Base-by-base conservation (phyloP, 2,888 invertebrate species). In the Acholoe squamosa region DNA sequence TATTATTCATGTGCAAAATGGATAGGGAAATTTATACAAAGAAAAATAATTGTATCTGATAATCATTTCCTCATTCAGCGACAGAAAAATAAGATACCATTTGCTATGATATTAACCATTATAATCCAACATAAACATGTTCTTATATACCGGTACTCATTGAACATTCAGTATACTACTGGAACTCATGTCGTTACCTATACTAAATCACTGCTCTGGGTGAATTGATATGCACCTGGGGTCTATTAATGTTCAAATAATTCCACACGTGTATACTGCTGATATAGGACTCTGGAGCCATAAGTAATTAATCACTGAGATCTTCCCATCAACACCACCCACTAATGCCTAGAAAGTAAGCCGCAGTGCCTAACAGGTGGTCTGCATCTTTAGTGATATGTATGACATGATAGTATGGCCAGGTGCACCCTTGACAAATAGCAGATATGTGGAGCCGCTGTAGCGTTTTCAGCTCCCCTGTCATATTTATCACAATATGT, bases 301-400 rank as follows among this genome's bases (percentile, higher is more conserved):
- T 80, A 80, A 80, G 43, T 43, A 19, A 43, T 80, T 80, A 33
- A 80, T 80, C 80, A 80, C n/a, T 43, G n/a, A 43, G 25, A 80
- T 25, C 80, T 34, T 43, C 34, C 31, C 5, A 5, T 71, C 7
- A 0, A 14, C 71, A 28, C 61, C 71, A 71, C 71, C 25, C 12
- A 14, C 71, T 71, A 28, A 22, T 71, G 28, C 71, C 25, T 28
- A 71, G 71, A 71, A 71, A 71, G 71, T 71, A 71, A 71, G 71
- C 71, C 28, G n/a, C 25, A 28, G 28, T 71, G 25, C 71, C 71
- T 28, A 71, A 33, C 80, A 80, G 80, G 80, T 80, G 80, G 80
- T 43, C 34, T 33, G 80, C 80, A n/a, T 80, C 80, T 80, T 76
- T 80, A 80, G 80, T 80, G 80, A 80, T 80, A 80, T 80, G 80